Evolutionary conservation across 2,797 vertebrate species (phyloP), one percentile per base, ranked within the genome.

Genomic region (Macropodus opercularis): DNA sequence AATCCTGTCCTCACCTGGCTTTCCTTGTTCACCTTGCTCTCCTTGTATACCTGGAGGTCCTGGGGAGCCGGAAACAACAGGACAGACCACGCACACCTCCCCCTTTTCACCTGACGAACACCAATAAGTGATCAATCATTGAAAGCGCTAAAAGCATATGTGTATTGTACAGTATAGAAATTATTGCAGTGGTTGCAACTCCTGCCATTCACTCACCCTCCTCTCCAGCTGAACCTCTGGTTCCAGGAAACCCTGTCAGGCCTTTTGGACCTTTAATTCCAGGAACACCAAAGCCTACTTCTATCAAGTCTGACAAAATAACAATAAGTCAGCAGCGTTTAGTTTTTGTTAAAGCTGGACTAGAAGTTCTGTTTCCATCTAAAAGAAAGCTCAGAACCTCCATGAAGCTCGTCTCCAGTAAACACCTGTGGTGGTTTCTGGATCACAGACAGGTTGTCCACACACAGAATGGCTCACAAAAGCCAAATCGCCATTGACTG

Each of bases 31-130:
- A 53, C 90, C 90, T 6, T 35, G 46, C 17, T 73, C 48, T 61
- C 90, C 90, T 39, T 72, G 60, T 18, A 31, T 13, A 5, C 90
- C 90, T 5, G 67, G 42, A 21, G 63, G 65, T 55, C 75, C 85
- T 1, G 81, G 69, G 0, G 11, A 0, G 0, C 17, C 12, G 0
- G 5, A 3, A 9, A 8, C 0, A 11, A n/a, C 0, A 4, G 5
- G 0, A 47, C 89, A 90, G 34, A 2, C 1, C 0, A 0, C 21
- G 49, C 90, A 91, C 4, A 41, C 0, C 6, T 80, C 62, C 8
- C 90, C 90, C 49, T 81, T 88, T n/a, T 87, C 76, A 64, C 90
- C 90, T 91, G 64, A 32, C 6, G 47, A 55, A 63, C 39, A 57
- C 2, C 15, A 75, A 56, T 8, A 8, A 43, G 52, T 27, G 54